A percentile compares a stretch with the other conserved stretches of the same genome.
Conservation (phyloP, 2,888 invertebrate species). For the Branchipolynoe longqiensis region DNA sequence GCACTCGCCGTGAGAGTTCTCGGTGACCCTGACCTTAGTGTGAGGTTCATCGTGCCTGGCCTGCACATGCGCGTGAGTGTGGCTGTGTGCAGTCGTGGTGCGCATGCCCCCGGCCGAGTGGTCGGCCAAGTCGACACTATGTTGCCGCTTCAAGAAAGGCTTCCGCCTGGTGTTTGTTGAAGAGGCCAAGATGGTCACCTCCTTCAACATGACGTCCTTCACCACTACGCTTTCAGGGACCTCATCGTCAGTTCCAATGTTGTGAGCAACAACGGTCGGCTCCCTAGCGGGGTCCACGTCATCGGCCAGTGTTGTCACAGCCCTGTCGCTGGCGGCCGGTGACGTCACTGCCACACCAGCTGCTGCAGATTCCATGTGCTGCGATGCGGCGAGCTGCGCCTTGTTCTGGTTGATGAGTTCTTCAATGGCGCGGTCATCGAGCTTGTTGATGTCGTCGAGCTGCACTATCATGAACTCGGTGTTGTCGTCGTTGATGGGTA, state of each 20-base stretch:
- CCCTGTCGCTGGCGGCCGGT: not conserved
- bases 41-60: not conserved
- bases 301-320: not conserved
- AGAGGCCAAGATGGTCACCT: not conserved
- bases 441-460: constrained; percentile 2
- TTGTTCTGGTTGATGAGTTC: constrained; percentile 44
- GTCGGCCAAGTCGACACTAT: constrained; percentile 29
- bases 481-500: constrained; percentile 17
- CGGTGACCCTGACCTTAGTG: constrained; percentile 17
- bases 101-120: not conserved
- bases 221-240: not conserved
- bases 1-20: constrained; percentile 22
- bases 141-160: constrained; percentile 18
- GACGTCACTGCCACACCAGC: not conserved
- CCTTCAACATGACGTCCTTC: not conserved
- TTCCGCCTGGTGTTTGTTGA: not conserved
- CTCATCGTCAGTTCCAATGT: not conserved
- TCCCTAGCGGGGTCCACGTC: not conserved
- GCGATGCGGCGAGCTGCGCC: not conserved
- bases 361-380: not conserved
- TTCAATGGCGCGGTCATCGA: constrained; percentile 7
- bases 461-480: constrained; percentile 13
- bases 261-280: not conserved
- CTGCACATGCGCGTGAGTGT: not conserved
- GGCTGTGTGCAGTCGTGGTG: no score